Conservation (phyloP, 2,113 vertebrate species). For the Phrynocephalus versicolor region DNA sequence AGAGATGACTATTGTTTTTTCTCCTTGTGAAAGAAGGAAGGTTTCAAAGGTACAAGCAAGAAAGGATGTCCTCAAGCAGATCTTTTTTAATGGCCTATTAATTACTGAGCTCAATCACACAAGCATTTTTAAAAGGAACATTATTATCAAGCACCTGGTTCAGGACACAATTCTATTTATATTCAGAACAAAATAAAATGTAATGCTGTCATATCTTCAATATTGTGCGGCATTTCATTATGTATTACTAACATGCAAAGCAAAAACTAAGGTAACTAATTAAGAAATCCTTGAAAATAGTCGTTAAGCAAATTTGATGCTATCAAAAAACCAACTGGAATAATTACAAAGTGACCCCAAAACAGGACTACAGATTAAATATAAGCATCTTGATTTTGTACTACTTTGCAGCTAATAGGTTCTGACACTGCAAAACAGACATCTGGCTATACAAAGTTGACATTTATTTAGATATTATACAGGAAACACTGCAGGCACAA, state of each 20-base stretch:
- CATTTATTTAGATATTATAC: constrained; percentile 21
- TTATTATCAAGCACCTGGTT: not conserved
- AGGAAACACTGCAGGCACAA: not conserved
- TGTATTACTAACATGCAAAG: not conserved
- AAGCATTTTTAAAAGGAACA: not conserved
- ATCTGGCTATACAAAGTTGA: not conserved
- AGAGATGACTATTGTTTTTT: not conserved
- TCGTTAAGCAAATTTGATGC: constrained; percentile 19
- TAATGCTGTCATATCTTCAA: not conserved
- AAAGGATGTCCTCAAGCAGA: not conserved
- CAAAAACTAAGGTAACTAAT: not conserved
- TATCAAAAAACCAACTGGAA: constrained; percentile 16
- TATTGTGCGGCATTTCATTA: not conserved
- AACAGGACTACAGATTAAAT: constrained; percentile 28
- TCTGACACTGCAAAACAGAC: constrained; percentile 42
- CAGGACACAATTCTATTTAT: not conserved
- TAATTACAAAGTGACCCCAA: constrained; percentile 28
- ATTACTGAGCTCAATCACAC: not conserved
- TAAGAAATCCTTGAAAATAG: not conserved
- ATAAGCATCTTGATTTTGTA: constrained; percentile 17
- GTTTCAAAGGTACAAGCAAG: not conserved
- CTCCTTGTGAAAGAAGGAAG: not conserved
- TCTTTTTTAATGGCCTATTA: not conserved
- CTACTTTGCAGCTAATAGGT: constrained; percentile 11
- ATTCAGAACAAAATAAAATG: not conserved